A percentile compares a stretch with the other conserved stretches of the same genome.
Evolutionary conservation across 1,140 invertebrate species (phyloP).

Genomic region (Pseudomyrmex flavicornis): DNA sequence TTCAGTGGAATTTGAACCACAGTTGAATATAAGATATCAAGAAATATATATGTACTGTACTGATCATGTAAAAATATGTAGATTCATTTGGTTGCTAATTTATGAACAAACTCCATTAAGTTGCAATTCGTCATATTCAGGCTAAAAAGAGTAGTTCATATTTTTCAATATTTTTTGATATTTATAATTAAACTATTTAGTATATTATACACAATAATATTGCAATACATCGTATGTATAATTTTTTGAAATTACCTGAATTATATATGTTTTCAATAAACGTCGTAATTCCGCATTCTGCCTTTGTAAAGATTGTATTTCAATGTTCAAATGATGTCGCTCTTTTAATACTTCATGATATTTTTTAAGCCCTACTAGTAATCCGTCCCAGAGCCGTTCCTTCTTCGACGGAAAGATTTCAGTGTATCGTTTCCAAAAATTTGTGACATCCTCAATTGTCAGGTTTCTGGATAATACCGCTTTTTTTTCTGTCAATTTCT

Average conservation of each 20-base stretch:
- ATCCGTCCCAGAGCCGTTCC: slow-evolving; percentile 86
- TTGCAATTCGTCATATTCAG: neutral
- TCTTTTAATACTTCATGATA: slow-evolving; percentile 86
- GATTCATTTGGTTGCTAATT: neutral
- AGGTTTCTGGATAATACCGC: slow-evolving; percentile 84
- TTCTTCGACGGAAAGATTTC: slow-evolving; percentile 83
- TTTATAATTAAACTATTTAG: too few species aligned
- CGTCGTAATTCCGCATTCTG: slow-evolving; percentile 86
- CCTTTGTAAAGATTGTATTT: slow-evolving; percentile 83
- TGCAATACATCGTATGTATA: neutral
- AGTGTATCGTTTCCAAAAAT: slow-evolving; percentile 85
- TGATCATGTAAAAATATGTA: slow-evolving; percentile 30
- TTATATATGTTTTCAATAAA: slow-evolving; percentile 80
- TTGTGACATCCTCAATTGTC: slow-evolving; percentile 82
- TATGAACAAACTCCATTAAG: slow-evolving; percentile 10
- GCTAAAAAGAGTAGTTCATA: slow-evolving; percentile 48
- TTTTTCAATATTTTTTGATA: neutral
- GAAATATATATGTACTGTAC: slow-evolving; percentile 25
- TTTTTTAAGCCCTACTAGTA: slow-evolving; percentile 85
- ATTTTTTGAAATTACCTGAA: slow-evolving; percentile 62
- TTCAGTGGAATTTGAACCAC: slow-evolving; percentile 9
- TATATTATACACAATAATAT: too few species aligned
- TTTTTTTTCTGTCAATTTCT: slow-evolving; percentile 71
- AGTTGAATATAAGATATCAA: neutral
- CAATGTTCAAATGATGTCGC: slow-evolving; percentile 83